Base-by-base conservation (phyloP, 35 echinoderm and acorn worm genomes). In the Hemicentrotus pulcherrimus region DNA sequence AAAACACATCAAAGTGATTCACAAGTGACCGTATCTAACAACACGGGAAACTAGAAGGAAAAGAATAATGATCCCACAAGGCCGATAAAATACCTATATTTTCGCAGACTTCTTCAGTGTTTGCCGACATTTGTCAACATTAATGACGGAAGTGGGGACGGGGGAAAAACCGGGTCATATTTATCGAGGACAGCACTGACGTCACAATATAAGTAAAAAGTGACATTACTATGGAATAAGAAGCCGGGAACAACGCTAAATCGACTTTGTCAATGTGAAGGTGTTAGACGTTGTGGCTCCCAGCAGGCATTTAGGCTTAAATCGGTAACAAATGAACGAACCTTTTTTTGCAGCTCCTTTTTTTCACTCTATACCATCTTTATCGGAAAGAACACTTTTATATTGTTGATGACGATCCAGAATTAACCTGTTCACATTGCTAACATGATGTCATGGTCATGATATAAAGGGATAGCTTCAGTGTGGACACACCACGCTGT, bases 121-220 rank as follows among this genome's bases (percentile, higher is more conserved):
- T 78, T 78, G 65, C 65, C 65, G 65, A n/a, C 65, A n/a, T 78
- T 78, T 78, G 65, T 78, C 65, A 78, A 78, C 65, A n/a, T 78
- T 78, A 78, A 78, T 78, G 65, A 28, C 35, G 35, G 35, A 41
- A 41, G 35, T 0, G 35, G 35, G 35, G 52, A 11, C 65, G 65
- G 22, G 65, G 65, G 19, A 78, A 22, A 78, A 78, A 78, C 5
- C 28, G 19, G 65, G 65, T 78, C 65, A n/a, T 14, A 28, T 78
- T 28, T 78, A 78, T n/a, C 24, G 19, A n/a, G 65, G 65, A 18
- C 65, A 18, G 19, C 19, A n/a, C 65, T 78, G 65, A 78, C 65
- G 65, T 78, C 65, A 78, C 61, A 6, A 70, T 24, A 28, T 5
- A 14, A 28, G 5, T 78, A 5, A 28, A n/a, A 28, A 22, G 7